A percentile compares a stretch with the other conserved stretches of the same genome.
Conservation (phyloP, 2,888 invertebrate species). For the Patella depressa region DNA sequence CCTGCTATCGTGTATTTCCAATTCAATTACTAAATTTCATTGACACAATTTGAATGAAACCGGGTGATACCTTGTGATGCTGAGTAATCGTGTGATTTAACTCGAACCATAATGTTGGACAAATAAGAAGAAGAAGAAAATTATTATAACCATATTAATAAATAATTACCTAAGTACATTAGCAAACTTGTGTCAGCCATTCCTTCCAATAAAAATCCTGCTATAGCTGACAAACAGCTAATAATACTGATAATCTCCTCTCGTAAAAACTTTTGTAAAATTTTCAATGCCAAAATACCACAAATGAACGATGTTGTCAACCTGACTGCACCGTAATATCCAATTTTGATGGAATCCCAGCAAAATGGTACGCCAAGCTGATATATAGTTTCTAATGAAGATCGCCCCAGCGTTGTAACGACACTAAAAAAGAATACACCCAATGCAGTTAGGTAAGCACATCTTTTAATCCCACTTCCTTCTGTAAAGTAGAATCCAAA, state of each 20-base stretch:
- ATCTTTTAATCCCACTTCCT: slow-evolving; percentile 28
- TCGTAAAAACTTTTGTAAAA: slow-evolving; percentile 35
- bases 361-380: slow-evolving; percentile 45
- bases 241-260: slow-evolving; percentile 34
- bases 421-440: slow-evolving; percentile 28
- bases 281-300: slow-evolving; percentile 34
- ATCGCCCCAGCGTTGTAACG: slow-evolving; percentile 29
- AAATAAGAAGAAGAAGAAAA: too few species aligned
- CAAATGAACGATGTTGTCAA: slow-evolving; percentile 30
- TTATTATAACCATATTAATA: too few species aligned
- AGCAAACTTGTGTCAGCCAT: slow-evolving; percentile 7
- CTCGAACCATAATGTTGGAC: too few species aligned
- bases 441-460: slow-evolving; percentile 34
- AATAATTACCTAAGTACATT: slow-evolving; percentile 13
- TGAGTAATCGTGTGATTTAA: too few species aligned
- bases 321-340: slow-evolving; percentile 35
- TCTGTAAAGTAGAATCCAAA: slow-evolving; percentile 35
- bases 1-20: too few species aligned
- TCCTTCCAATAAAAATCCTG: background rate
- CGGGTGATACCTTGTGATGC: too few species aligned
- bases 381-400: slow-evolving; percentile 39
- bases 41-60: too few species aligned
- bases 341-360: slow-evolving; percentile 42
- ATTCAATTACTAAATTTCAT: too few species aligned
- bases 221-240: background rate